phyloP scores from a whole-genome alignment of 2,113 vertebrate genomes.

The Seriola aureovittata region DNA sequence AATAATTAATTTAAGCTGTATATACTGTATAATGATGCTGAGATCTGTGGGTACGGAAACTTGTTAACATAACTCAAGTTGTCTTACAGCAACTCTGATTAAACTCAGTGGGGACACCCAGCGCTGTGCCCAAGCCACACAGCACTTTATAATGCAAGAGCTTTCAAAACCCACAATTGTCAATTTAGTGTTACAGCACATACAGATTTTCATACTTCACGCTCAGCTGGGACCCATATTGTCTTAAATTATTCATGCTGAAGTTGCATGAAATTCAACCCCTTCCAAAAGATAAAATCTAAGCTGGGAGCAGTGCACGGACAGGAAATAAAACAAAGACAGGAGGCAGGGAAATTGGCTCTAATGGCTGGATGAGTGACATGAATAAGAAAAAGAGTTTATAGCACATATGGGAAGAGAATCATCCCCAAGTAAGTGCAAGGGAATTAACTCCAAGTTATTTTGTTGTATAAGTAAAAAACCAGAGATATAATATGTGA shows the following conservation, averaged over 20 bases:
- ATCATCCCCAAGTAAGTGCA: conserved; percentile 19
- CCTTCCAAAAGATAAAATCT: conserved; percentile 53
- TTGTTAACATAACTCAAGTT: too few species aligned
- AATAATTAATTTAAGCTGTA: too few species aligned
- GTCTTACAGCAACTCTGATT: too few species aligned
- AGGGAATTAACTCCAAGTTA: conserved; percentile 15
- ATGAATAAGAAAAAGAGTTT: conserved; percentile 60
- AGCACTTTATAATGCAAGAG: background rate
- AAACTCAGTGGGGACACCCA: too few species aligned
- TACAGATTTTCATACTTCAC: conserved; percentile 48
- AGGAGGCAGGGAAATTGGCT: conserved; percentile 57
- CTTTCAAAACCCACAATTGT: conserved; percentile 26
- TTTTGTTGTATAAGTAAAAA: conserved; percentile 2
- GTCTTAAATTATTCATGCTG: conserved; percentile 76
- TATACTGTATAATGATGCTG: too few species aligned
- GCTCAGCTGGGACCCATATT: conserved; percentile 57
- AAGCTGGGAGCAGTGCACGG: conserved; percentile 41
- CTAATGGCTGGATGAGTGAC: conserved; percentile 66
- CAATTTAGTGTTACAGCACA: conserved; percentile 44
- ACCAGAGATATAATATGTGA: background rate
- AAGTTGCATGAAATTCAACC: conserved; percentile 70
- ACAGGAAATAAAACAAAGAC: conserved; percentile 65
- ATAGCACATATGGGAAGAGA: conserved; percentile 37
- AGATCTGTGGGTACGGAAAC: too few species aligned
- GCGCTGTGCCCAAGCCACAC: background rate